These are phyloP conservation scores for Petrocephalus schoutedeni DNA, from an alignment of 2,797 vertebrate genomes.

Conservation along the genomic window DNA sequence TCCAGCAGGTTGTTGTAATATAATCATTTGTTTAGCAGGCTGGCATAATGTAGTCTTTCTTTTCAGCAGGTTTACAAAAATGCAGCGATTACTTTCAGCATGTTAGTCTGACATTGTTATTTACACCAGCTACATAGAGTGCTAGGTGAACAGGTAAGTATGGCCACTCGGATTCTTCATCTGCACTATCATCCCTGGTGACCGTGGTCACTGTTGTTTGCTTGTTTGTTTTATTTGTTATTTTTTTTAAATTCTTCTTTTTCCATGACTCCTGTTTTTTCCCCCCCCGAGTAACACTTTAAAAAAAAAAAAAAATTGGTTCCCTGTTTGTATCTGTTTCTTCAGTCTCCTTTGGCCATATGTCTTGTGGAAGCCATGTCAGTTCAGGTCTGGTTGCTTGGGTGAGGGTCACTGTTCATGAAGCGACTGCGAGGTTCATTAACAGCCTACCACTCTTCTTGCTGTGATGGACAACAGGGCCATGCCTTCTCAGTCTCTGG, in stretches of 20 bases:
- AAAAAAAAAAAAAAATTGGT: background rate
- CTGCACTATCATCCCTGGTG: background rate
- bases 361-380: background rate
- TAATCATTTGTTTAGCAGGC: background rate
- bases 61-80: background rate
- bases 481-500: background rate
- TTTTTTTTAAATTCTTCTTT: background rate
- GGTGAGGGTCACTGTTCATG: background rate
- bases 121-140: background rate
- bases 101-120: background rate
- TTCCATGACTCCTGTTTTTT: background rate
- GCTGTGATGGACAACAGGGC: constrained; percentile 12
- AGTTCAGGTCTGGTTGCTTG: background rate
- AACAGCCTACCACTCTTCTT: constrained; percentile 6
- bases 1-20: background rate
- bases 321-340: background rate
- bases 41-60: background rate
- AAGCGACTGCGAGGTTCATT: background rate
- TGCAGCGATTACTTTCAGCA: background rate
- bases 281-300: background rate
- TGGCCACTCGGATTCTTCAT: background rate
- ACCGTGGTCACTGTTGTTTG: background rate
- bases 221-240: background rate
- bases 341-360: background rate
- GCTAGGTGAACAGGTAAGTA: constrained; percentile 12